Evolutionary conservation across 2,888 invertebrate species (phyloP).

Genomic region (Calliopum simillimum): DNA sequence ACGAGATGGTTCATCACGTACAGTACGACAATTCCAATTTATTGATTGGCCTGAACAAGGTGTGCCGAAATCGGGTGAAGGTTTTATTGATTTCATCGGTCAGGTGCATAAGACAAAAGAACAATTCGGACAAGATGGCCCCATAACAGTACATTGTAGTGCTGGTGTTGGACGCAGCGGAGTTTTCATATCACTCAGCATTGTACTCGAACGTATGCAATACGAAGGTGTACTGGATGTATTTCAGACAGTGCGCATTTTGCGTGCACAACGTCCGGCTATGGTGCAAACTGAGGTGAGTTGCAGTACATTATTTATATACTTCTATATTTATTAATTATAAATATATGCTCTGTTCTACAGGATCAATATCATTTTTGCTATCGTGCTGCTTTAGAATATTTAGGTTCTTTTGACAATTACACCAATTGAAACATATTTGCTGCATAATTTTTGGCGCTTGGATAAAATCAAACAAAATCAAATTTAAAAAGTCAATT

Average conservation of each 20-base stretch:
- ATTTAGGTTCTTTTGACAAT: slow-evolving; percentile 97
- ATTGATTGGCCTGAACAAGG: slow-evolving; percentile 97
- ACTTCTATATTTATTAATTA: slow-evolving; percentile 13
- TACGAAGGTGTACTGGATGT: slow-evolving; percentile 99
- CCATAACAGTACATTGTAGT: slow-evolving; percentile 98
- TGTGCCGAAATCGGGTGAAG: slow-evolving; percentile 97
- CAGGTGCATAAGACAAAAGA: slow-evolving; percentile 99
- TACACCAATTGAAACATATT: slow-evolving; percentile 82
- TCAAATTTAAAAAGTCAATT: slow-evolving; percentile 6
- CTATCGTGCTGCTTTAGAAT: slow-evolving; percentile 98
- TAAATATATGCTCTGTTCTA: slow-evolving; percentile 45
- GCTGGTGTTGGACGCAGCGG: slow-evolving; percentile 99
- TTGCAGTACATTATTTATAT: slow-evolving; percentile 22
- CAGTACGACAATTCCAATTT: slow-evolving; percentile 96
- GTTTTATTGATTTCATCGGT: slow-evolving; percentile 99
- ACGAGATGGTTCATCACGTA: slow-evolving; percentile 94
- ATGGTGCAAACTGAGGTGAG: slow-evolving; percentile 99
- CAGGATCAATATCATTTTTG: slow-evolving; percentile 99
- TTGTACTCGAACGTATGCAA: slow-evolving; percentile 98
- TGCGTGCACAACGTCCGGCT: slow-evolving; percentile 97
- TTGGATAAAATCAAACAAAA: too few relatives aligned
- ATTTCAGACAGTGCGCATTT: slow-evolving; percentile 98
- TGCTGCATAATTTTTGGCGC: slow-evolving; percentile 27
- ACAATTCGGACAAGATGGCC: slow-evolving; percentile 99
- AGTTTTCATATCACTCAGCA: slow-evolving; percentile 97